Evolutionary conservation across 1,140 invertebrate genomes (phyloP), one percentile per base, ranked within the genome.

Genomic region (Drosophila serrata): DNA sequence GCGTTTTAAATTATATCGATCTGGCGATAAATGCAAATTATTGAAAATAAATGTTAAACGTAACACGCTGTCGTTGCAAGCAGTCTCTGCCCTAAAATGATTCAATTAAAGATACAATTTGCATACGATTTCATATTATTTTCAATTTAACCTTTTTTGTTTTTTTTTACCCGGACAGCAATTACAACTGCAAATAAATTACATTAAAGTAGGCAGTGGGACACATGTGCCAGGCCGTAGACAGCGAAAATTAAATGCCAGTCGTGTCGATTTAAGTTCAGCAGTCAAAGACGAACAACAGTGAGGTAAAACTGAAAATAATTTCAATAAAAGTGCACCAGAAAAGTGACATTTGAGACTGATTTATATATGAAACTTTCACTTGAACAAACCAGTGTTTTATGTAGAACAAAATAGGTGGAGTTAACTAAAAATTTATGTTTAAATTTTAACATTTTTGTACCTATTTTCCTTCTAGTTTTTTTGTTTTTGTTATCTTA

Each of bases 61-160:
- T 45, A 40, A 61, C 48, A 48, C 55, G 56, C 35, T 43, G 49
- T 74, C 55, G 70, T 80, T 69, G 42, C 48, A 48, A 43, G 42
- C 39, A 27, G 42, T 63, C 67, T 39, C 46, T 73, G 49, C 45
- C 53, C 61, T 60, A 75, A 90, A 82, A 87, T 90, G 84, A 87
- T 87, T 87, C 73, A 87, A 87, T 87, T 87, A 87, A 87, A 90
- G 85, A 90, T 88, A 87, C 80, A 77, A 87, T 87, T 87, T 87
- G 63, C 80, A 87, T 82, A 40, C 75, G 46, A 68, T 68, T 75
- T 69, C 40, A 42, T 61, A 64, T 82, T 79, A 68, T 43, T 49
- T 77, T 39, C 39, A 58, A 53, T 58, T 56, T 45, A 55, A 42
- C 51, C 68, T 61, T 70, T 64, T 72, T 27, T n/a, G n/a, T n/a